Percentiles rank a stretch among this genome's conserved stretches.
These are phyloP conservation scores for Noctua comes DNA, from an alignment of 2,888 invertebrate genomes.

Conservation along the genomic window DNA sequence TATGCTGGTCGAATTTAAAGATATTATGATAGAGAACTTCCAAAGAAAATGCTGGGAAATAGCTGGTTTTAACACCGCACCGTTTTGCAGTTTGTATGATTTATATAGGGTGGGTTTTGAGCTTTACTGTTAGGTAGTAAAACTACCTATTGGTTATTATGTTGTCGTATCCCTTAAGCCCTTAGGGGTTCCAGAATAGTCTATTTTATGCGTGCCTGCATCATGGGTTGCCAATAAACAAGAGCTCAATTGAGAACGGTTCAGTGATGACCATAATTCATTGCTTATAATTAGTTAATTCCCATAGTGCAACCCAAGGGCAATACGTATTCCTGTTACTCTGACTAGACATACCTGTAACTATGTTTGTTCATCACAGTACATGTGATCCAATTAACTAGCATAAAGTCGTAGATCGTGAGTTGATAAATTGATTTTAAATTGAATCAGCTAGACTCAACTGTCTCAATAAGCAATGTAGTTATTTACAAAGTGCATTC, in stretches of 20 bases:
- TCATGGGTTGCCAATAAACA: background rate
- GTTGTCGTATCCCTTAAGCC: too few relatives aligned
- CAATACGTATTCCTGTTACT: background rate
- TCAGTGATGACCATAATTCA: slow-evolving; percentile 7
- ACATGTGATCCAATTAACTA: background rate
- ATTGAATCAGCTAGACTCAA: background rate
- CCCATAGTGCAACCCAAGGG: background rate
- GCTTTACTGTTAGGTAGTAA: background rate
- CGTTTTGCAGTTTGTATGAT: background rate
- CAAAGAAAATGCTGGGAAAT: background rate
- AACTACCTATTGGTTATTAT: too few relatives aligned
- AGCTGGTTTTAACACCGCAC: background rate
- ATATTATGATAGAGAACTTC: background rate
- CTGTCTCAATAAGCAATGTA: background rate
- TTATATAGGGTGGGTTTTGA: background rate
- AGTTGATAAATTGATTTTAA: background rate
- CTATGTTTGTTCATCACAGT: background rate
- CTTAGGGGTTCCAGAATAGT: background rate
- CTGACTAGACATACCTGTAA: background rate
- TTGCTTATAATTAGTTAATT: slow-evolving; percentile 6
- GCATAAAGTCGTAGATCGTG: background rate
- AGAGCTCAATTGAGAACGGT: background rate
- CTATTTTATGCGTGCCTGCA: background rate
- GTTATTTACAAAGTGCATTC: background rate
- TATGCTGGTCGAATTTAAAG: background rate